Conservation (phyloP, 1,140 invertebrate species). For the Atta cephalotes region DNA sequence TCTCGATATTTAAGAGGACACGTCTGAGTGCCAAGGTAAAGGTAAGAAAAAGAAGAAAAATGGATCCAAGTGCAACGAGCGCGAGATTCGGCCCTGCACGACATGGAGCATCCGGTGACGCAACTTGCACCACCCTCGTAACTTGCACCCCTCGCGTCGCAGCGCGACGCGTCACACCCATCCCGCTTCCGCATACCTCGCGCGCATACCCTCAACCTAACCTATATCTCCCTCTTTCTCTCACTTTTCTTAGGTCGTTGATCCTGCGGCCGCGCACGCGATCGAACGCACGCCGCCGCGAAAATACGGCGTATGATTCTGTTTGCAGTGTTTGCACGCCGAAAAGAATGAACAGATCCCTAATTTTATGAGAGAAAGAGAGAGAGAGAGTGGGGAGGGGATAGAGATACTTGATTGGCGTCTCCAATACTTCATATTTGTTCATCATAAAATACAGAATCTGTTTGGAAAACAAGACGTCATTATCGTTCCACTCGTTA, state of each 20-base stretch:
- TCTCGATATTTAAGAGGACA: neutral
- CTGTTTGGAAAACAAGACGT: neutral
- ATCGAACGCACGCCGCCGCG: slow-evolving; percentile 27
- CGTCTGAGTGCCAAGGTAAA: neutral
- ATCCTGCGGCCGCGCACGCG: slow-evolving; percentile 48
- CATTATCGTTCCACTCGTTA: neutral
- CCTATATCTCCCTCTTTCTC: slow-evolving; percentile 61
- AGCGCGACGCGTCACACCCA: slow-evolving; percentile 73
- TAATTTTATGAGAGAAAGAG: neutral
- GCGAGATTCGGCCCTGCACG: slow-evolving; percentile 49
- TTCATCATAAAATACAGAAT: neutral
- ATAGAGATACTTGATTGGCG: neutral
- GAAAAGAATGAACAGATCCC: neutral
- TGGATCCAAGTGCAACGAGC: neutral
- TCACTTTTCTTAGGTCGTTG: slow-evolving; percentile 72
- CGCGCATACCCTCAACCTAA: slow-evolving; percentile 70
- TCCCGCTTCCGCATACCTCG: slow-evolving; percentile 71
- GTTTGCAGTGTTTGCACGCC: neutral
- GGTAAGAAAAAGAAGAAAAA: neutral
- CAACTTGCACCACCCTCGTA: slow-evolving; percentile 71
- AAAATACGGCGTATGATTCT: neutral
- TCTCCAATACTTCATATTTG: neutral
- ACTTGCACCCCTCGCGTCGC: slow-evolving; percentile 70
- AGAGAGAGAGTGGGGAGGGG: neutral
- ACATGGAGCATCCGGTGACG: slow-evolving; percentile 71